phyloP scores from a whole-genome alignment of 1,140 invertebrate species.

The Drosophila fuyamai region DNA sequence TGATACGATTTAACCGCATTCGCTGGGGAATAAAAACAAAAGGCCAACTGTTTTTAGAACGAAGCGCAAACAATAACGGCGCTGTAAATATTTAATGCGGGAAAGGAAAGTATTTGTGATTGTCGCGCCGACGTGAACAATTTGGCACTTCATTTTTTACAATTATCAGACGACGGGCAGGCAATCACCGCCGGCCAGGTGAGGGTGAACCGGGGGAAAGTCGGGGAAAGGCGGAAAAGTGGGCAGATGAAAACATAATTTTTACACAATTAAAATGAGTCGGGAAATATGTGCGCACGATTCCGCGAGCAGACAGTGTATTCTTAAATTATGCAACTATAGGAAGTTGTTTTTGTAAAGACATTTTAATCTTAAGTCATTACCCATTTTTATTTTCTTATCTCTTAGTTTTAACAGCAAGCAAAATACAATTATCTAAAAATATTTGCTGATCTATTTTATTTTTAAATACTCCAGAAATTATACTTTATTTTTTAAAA shows the following conservation, averaged over 20 bases:
- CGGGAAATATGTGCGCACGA: conserved; percentile 40
- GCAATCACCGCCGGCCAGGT: conserved; percentile 33
- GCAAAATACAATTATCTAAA: too few species aligned
- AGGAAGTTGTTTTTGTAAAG: not conserved
- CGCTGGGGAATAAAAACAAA: conserved; percentile 34
- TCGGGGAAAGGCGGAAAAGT: too few species aligned
- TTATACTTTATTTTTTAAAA: too few species aligned
- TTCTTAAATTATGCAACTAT: not conserved
- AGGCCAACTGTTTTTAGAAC: conserved; percentile 32
- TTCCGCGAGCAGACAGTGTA: conserved; percentile 21
- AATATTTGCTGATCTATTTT: too few species aligned
- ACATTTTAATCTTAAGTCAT: too few species aligned
- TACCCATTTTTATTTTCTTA: too few species aligned
- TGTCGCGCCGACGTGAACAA: conserved; percentile 49
- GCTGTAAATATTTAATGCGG: conserved; percentile 32
- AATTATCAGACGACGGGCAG: conserved; percentile 53
- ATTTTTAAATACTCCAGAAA: too few species aligned
- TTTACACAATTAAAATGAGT: conserved; percentile 71
- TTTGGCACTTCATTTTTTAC: conserved; percentile 73
- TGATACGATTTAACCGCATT: conserved; percentile 36
- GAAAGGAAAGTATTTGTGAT: conserved; percentile 51
- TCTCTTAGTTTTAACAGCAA: too few species aligned
- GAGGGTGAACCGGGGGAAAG: conserved; percentile 6
- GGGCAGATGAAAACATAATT: conserved; percentile 61
- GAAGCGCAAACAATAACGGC: conserved; percentile 21